Base-by-base conservation (phyloP, 2,888 invertebrate species). In the Limnephilus lunatus region DNA sequence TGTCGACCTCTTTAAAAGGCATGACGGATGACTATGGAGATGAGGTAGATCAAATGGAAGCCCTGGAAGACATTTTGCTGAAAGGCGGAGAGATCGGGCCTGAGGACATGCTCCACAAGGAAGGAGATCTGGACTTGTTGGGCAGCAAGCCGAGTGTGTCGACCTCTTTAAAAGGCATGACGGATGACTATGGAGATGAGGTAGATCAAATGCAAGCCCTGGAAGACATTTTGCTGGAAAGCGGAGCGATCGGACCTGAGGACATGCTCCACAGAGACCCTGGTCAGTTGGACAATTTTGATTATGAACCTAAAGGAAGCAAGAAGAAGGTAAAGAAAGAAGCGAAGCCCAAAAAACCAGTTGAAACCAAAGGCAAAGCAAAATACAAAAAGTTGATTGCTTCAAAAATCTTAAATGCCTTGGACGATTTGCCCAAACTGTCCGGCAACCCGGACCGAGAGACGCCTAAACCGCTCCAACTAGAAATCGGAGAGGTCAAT, bases 181-280 rank as follows among this genome's bases (percentile, higher is more conserved):
- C n/a, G 15, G 0, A 94, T 95, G 95, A 96, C 85, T 94, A 95
- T 32, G 96, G 96, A 11, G 97, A 97, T 0, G 98, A 98, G 94
- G 98, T 98, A 94, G 97, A 97, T 85, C 97, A 97, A 93, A 94
- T 98, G 68, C 98, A 97, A 95, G 97, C 97, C 9, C 95, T 98
- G 5, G 98, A 98, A 95, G 98, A 98, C 94, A 98, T 98, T 94
- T 98, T 98, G 97, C 94, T 98, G 19, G 98, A 98, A 95, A 98
- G 98, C 68, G 98, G 97, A 88, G 98, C 98, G 95, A 97, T 98
- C 95, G 98, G 96, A 5, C 96, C 96, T 2, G 96, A 96, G 0
- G 96, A 96, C 93, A 96, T 96, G 0, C 95, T 95, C 81, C 93
- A 95, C 35, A 96, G 95, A 2, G 96, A 96, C 94, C 95, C 96